Evolutionary conservation across 2,113 vertebrate species (phyloP).

Genomic region (Bufo gargarizans): DNA sequence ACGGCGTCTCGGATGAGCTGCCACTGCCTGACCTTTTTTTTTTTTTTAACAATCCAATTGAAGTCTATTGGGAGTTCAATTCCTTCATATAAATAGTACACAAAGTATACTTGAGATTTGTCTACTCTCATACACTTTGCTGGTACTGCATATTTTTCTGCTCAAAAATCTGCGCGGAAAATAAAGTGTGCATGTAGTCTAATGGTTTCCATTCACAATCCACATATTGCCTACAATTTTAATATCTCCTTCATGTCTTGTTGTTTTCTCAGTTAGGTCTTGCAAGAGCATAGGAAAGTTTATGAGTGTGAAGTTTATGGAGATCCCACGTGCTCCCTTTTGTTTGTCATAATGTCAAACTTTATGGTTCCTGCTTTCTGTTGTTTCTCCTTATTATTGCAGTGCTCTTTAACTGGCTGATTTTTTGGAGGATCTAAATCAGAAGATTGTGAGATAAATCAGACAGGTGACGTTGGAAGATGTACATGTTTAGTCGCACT

Average conservation of each 20-base stretch:
- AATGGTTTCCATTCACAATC: neutral
- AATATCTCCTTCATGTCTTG: neutral
- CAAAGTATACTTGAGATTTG: too few relatives aligned
- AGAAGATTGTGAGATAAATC: neutral
- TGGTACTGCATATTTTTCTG: too few relatives aligned
- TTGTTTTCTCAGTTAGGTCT: neutral
- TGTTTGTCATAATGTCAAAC: neutral
- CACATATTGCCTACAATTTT: neutral
- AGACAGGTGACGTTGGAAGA: neutral
- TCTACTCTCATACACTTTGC: too few relatives aligned
- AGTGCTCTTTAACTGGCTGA: neutral
- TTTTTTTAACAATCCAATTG: too few relatives aligned
- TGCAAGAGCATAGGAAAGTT: neutral
- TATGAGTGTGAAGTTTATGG: neutral
- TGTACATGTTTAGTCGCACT: neutral
- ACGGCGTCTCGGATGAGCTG: too few relatives aligned
- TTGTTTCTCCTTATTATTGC: neutral
- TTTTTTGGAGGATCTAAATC: neutral
- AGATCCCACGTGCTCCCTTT: neutral
- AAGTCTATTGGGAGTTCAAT: too few relatives aligned
- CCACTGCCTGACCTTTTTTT: too few relatives aligned
- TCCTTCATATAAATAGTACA: too few relatives aligned
- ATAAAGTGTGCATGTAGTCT: too few relatives aligned
- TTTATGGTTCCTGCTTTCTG: neutral
- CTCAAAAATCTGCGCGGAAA: too few relatives aligned